Base-by-base conservation (phyloP, 2,888 invertebrate species). In the Pandemis heparana region DNA sequence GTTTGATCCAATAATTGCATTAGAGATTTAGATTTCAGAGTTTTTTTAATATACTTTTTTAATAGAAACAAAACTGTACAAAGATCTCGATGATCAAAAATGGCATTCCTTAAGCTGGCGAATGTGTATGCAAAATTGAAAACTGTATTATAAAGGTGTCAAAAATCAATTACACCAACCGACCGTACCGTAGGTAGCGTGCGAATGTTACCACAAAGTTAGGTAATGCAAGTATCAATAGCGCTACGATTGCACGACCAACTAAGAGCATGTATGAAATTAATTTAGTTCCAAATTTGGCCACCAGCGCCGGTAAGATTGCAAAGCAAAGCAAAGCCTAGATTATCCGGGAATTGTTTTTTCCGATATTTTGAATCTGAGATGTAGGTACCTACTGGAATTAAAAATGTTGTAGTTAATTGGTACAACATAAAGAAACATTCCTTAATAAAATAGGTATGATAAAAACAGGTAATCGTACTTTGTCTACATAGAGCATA, bases 151-250 rank as follows among this genome's bases (percentile, higher is more conserved):
- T 63, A 10, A 32, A 46, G 46, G 63, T 32, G 63, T 32, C 5
- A 61, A 41, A 61, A 23, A 46, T 23, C 46, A 12, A 63, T 63
- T 23, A 60, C 23, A 23, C 23, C 23, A 23, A 43, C 12, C 1
- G 3, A 63, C 14, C n/a, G 46, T 63, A 32, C 14, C 32, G 63
- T 63, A 16, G 43, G 63, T 63, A 16, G 43, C 62, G 62, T 46
- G 46, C 18, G 18, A 41, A 62, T 18, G 12, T 62, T 18, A 18
- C 18, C 14, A 63, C 14, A 7, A 32, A 12, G 23, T 23, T 16
- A 12, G 9, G 6, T 12, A 18, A 18, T 16, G 46, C n/a, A 7
- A 18, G 10, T 9, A 4, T 3, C 14, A 32, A 14, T 63, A 9
- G 63, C 46, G 63, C 63, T 32, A 14, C 0, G 3, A 63, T n/a